Evolutionary conservation across 2,113 vertebrate genomes (phyloP).

Genomic region (Gobiocypris rarus): DNA sequence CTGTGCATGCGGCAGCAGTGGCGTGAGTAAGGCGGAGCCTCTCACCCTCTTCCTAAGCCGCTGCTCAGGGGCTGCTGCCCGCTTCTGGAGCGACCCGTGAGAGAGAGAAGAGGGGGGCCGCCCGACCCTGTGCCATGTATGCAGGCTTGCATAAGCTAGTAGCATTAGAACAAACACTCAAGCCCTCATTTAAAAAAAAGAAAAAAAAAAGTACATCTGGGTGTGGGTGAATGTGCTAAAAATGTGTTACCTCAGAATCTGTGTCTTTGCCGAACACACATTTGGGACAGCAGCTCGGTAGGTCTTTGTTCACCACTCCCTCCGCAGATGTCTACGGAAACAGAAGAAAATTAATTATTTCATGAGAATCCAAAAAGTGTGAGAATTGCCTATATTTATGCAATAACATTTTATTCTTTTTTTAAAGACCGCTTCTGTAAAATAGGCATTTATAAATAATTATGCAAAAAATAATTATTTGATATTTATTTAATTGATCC

Average conservation of each 20-base stretch:
- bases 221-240: background rate
- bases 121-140: conserved; percentile 65
- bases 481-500: no score
- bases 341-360: no score
- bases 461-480: no score
- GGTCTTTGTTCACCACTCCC: conserved; percentile 91
- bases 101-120: conserved; percentile 64
- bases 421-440: no score
- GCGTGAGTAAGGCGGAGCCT: conserved; percentile 66
- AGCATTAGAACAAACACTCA: conserved; percentile 24
- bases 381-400: no score
- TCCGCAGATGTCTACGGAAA: conserved; percentile 85
- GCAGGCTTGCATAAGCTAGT: conserved; percentile 22
- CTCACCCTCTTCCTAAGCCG: conserved; percentile 79
- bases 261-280: conserved; percentile 86
- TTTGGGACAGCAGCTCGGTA: conserved; percentile 96
- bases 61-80: conserved; percentile 74
- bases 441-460: no score
- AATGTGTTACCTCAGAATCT: conserved; percentile 76
- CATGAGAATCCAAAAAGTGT: no score
- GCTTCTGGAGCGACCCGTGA: conserved; percentile 70
- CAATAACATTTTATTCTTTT: no score
- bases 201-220: background rate
- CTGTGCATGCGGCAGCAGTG: conserved; percentile 50
- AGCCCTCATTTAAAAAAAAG: no score